These are phyloP conservation scores for Prionailurus bengalensis DNA, from an alignment of 2,113 vertebrate genomes.

Conservation along the genomic window DNA sequence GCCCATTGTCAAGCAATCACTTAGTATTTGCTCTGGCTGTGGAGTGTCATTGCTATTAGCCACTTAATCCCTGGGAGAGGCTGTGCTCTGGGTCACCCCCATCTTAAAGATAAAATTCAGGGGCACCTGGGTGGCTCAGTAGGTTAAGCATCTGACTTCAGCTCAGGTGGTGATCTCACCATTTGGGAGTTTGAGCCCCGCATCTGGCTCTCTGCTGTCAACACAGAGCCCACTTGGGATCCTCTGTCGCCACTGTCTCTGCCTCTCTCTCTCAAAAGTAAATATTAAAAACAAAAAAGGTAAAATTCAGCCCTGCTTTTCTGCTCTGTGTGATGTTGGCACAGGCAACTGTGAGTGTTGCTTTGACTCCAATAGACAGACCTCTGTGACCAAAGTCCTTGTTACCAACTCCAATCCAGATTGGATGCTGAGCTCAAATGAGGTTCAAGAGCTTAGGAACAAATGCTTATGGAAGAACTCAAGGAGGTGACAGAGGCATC, in stretches of 20 bases:
- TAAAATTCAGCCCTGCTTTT: constrained; percentile 56
- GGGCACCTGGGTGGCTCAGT: too few relatives aligned
- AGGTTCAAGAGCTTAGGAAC: constrained; percentile 13
- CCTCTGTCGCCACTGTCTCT: too few relatives aligned
- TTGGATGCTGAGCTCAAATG: constrained; percentile 48
- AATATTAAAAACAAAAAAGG: constrained; percentile 11
- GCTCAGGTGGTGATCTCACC: too few relatives aligned
- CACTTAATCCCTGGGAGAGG: constrained; percentile 60
- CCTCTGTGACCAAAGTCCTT: not conserved
- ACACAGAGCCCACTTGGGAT: too few relatives aligned
- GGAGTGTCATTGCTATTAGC: constrained; percentile 56
- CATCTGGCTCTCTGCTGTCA: too few relatives aligned
- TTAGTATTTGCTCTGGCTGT: constrained; percentile 32
- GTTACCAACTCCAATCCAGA: not conserved
- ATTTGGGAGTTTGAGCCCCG: too few relatives aligned
- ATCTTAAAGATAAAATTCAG: constrained; percentile 63
- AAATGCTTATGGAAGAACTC: not conserved
- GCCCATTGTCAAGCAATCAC: constrained; percentile 25
- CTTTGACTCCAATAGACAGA: not conserved
- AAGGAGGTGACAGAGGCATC: not conserved
- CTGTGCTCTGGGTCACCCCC: constrained; percentile 46
- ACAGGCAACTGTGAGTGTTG: not conserved
- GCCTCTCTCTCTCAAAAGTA: too few relatives aligned
- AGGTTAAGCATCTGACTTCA: too few relatives aligned
- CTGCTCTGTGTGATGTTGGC: constrained; percentile 13